phyloP scores from a whole-genome alignment of 2,113 vertebrate species.

The Colistium nudipinnis region DNA sequence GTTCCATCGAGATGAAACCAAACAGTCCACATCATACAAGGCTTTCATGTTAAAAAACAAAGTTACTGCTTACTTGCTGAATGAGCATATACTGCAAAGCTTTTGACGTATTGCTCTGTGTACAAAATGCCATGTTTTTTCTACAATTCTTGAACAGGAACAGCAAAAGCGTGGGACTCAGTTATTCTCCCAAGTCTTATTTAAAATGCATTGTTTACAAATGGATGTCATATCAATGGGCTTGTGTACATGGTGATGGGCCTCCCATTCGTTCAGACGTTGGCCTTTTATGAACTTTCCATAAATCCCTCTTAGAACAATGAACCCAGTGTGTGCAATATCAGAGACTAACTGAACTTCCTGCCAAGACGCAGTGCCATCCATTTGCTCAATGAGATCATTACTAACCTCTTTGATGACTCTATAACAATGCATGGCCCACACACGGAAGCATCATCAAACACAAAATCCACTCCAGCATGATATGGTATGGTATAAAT shows the following conservation, averaged over 20 bases:
- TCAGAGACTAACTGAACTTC: constrained; percentile 32
- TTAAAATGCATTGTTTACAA: not conserved
- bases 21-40: not conserved
- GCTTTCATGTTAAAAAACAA: constrained; percentile 4
- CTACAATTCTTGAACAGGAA: not conserved
- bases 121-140: not conserved
- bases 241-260: constrained; percentile 4
- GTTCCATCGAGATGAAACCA: constrained; percentile 7
- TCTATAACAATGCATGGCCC: constrained; percentile 49
- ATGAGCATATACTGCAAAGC: not conserved
- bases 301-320: constrained; percentile 8
- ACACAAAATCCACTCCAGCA: constrained; percentile 21
- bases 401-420: constrained; percentile 44
- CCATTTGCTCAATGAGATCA: constrained; percentile 28
- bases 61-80: not conserved
- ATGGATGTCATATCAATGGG: not conserved
- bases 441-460: constrained; percentile 30
- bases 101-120: too few relatives aligned
- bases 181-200: not conserved
- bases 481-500: constrained; percentile 39
- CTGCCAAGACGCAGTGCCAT: constrained; percentile 16
- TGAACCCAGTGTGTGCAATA: constrained; percentile 9
- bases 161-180: too few relatives aligned
- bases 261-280: not conserved
- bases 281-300: not conserved